Evolutionary conservation across 2,113 vertebrate species (phyloP).

Genomic region (Catagonus wagneri): DNA sequence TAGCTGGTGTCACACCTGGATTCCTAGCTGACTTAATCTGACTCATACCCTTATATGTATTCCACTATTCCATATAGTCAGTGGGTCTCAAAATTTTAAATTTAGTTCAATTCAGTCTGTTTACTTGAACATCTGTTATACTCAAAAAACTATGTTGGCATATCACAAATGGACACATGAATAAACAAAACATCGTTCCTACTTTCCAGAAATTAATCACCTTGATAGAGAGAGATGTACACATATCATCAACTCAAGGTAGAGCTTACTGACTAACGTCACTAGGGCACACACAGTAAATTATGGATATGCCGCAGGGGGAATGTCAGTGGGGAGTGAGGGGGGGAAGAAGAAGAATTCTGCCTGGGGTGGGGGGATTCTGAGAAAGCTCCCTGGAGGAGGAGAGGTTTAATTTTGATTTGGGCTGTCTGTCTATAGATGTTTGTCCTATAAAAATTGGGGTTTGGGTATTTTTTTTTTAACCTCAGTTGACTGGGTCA

Average conservation of each 20-base stretch:
- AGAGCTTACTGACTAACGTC: background rate
- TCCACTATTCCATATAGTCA: background rate
- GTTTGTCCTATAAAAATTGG: conserved; percentile 30
- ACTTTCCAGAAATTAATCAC: background rate
- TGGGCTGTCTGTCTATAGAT: background rate
- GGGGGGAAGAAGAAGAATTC: background rate
- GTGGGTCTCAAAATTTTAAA: background rate
- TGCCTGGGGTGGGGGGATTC: background rate
- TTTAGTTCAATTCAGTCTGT: background rate
- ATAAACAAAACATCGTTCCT: background rate
- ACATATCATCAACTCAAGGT: background rate
- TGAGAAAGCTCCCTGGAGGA: background rate
- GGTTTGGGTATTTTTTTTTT: background rate
- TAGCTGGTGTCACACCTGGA: background rate
- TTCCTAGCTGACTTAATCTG: background rate
- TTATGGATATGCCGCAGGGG: background rate
- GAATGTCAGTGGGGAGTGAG: background rate
- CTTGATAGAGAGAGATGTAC: background rate
- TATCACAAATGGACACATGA: background rate
- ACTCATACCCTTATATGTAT: background rate
- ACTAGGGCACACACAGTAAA: background rate
- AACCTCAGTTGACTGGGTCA: background rate
- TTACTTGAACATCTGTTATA: background rate
- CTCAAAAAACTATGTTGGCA: background rate
- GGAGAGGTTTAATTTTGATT: background rate